Conservation (phyloP, 2,888 invertebrate genomes). For the Seira musarum region DNA sequence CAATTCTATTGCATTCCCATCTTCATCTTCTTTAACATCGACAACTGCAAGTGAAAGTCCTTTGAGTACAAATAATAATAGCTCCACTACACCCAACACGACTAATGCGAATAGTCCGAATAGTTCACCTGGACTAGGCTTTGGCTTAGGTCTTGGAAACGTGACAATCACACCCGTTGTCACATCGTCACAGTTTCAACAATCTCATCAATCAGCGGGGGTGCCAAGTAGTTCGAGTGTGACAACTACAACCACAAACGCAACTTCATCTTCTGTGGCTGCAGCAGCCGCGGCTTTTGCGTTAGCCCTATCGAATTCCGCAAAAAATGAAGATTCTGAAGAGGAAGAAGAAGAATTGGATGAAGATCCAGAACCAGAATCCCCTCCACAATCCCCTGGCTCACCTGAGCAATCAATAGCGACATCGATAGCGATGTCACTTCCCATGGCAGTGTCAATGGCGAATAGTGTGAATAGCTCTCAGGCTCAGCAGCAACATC, state of each 20-base stretch:
- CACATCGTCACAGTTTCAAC: slow-evolving; percentile 39
- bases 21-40: too few relatives aligned
- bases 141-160: slow-evolving; percentile 54
- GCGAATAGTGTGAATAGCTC: slow-evolving; percentile 44
- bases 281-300: slow-evolving; percentile 63
- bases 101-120: slow-evolving; percentile 54
- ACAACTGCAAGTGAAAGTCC: slow-evolving; percentile 51
- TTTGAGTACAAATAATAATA: slow-evolving; percentile 41
- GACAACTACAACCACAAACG: slow-evolving; percentile 35
- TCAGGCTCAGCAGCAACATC: slow-evolving; percentile 63
- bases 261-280: slow-evolving; percentile 44
- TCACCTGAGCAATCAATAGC: slow-evolving; percentile 51
- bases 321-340: slow-evolving; percentile 32
- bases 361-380: slow-evolving; percentile 52
- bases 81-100: too few relatives aligned
- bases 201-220: slow-evolving; percentile 38
- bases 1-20: slow-evolving; percentile 32
- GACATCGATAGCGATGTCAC: slow-evolving; percentile 48
- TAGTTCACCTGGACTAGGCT: slow-evolving; percentile 50
- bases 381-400: slow-evolving; percentile 60
- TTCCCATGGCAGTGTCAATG: slow-evolving; percentile 55
- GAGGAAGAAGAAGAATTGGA: slow-evolving; percentile 25
- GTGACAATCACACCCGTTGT: slow-evolving; percentile 60
- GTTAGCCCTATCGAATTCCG: slow-evolving; percentile 44
- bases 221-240: slow-evolving; percentile 50